A percentile compares a stretch with the other conserved stretches of the same genome.
Evolutionary conservation across 2,113 vertebrate species (phyloP).

Genomic region (Excalfactoria chinensis): DNA sequence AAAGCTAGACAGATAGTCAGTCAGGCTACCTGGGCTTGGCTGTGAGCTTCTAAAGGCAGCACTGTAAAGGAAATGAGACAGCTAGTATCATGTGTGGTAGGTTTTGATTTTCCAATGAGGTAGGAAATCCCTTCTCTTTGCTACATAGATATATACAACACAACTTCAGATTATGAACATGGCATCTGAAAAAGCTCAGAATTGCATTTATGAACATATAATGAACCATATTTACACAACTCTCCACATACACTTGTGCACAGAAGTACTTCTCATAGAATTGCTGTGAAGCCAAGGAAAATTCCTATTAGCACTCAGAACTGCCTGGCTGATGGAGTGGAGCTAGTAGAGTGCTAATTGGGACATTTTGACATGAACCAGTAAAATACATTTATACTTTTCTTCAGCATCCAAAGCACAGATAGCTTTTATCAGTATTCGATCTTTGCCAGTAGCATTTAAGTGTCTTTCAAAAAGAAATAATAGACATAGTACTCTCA

Average conservation of each 20-base stretch:
- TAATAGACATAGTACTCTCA: background rate
- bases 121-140: background rate
- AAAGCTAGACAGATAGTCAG: background rate
- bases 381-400: background rate
- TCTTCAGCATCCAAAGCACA: background rate
- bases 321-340: background rate
- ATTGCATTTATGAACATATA: background rate
- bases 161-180: background rate
- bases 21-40: background rate
- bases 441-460: background rate
- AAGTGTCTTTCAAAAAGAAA: constrained; percentile 18
- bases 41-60: background rate
- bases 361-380: background rate
- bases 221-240: background rate
- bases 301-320: background rate
- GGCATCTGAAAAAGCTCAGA: background rate
- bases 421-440: background rate
- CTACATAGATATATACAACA: background rate
- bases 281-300: background rate
- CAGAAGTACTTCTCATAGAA: background rate
- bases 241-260: background rate
- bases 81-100: background rate
- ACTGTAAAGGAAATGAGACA: background rate
- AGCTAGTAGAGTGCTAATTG: constrained; percentile 18
- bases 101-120: background rate